Percentiles rank a stretch among this genome's conserved stretches.
Conservation (phyloP, 2,113 vertebrate genomes). For the Macaca mulatta region DNA sequence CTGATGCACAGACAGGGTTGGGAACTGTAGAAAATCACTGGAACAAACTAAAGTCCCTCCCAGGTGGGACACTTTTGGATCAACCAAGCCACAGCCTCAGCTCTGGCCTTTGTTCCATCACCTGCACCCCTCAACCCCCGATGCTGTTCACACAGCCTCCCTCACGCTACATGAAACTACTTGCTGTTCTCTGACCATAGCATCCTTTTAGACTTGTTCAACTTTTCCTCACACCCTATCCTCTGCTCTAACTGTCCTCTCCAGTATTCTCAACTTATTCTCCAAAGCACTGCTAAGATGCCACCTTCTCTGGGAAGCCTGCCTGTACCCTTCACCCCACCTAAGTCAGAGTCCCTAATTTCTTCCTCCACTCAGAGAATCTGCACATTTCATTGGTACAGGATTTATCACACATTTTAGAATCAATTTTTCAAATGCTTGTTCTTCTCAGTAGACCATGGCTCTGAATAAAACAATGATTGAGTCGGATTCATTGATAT, state of each 20-base stretch:
- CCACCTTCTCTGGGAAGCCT: background rate
- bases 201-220: background rate
- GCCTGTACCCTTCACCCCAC: background rate
- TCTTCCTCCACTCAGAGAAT: background rate
- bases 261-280: background rate
- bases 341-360: background rate
- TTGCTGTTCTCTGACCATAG: background rate
- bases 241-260: background rate
- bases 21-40: background rate
- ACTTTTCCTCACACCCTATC: background rate
- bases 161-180: background rate
- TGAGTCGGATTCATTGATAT: background rate
- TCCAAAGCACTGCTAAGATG: background rate
- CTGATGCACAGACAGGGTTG: background rate
- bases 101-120: too few species aligned
- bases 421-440: background rate
- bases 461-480: background rate
- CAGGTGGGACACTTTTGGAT: background rate
- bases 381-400: background rate
- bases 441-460: background rate
- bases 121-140: rapidly evolving
- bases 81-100: background rate
- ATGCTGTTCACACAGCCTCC: background rate
- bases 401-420: background rate
- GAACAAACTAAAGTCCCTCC: background rate